Base-by-base conservation (phyloP, 2,888 invertebrate genomes). In the Apotomis turbidana region DNA sequence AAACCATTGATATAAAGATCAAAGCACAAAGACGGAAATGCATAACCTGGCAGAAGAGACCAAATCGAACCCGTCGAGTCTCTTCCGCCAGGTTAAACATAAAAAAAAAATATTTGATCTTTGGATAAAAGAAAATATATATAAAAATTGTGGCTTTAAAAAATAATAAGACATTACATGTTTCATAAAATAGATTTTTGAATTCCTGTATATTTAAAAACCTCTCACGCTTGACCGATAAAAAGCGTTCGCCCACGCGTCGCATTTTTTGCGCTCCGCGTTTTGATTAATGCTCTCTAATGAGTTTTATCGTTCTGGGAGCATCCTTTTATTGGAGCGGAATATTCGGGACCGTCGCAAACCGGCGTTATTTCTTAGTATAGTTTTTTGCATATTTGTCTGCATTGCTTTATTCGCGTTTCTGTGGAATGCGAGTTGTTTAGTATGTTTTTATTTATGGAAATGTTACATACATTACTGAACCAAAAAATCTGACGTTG, bases 251-350 rank as follows among this genome's bases (percentile, higher is more conserved):
- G 81, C 88, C 88, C 88, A 87, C 87, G 82, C 83, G 80, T 78
- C 80, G 78, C 78, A 82, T 88, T 90, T 90, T 90, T 90, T 90
- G 87, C 87, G 85, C 85, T 84, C 82, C 84, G 83, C 85, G 83
- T 87, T 88, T 90, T 90, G 90, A 91, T 91, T 88, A 89, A 90
- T 91, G 88, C 75, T 77, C 77, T 80, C 81, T 78, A 82, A 80
- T 79, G 77, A 81, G 80, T 88, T 87, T 89, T 87, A 87, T 88
- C 87, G 85, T 87, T 90, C 90, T 87, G 84, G 84, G 86, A 77
- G 81, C 87, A 87, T 84, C 83, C 85, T 86, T 85, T 85, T 83
- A 71, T 84, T 80, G 78, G 70, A 70, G 74, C 70, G 72, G 74
- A 76, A 74, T 85, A 85, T 85, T 82, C 78, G 78, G 77, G 75